Conservation (phyloP, 2,113 vertebrate genomes). For the Butorides virescens region DNA sequence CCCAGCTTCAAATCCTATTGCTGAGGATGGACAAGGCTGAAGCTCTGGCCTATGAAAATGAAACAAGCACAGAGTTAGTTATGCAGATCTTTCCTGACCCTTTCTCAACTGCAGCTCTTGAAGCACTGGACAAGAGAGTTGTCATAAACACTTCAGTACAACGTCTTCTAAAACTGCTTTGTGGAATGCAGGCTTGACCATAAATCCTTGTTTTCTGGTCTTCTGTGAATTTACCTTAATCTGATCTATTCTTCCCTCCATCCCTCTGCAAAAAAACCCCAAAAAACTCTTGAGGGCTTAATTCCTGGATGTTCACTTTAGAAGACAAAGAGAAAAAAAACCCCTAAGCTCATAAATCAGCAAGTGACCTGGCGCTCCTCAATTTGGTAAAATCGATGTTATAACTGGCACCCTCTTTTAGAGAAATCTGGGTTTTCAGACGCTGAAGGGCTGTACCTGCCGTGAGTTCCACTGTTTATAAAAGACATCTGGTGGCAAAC, state of each 20-base stretch:
- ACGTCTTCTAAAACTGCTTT: neutral
- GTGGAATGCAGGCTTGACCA: neutral
- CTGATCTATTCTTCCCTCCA: neutral
- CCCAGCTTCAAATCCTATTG: neutral
- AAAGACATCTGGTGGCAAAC: neutral
- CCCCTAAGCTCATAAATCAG: neutral
- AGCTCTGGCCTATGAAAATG: neutral
- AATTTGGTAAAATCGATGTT: neutral
- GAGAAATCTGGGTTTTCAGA: neutral
- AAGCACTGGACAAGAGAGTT: neutral
- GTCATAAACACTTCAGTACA: neutral
- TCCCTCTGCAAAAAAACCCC: neutral
- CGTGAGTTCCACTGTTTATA: neutral
- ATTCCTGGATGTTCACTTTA: neutral
- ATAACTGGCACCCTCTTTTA: neutral
- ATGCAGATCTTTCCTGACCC: neutral
- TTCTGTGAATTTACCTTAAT: neutral
- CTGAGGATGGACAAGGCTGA: neutral
- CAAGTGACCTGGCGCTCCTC: neutral
- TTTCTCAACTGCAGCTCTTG: neutral
- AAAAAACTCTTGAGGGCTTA: neutral
- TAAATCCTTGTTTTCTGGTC: neutral
- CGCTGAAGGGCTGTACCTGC: neutral
- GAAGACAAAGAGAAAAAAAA: neutral
- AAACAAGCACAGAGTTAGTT: neutral